Conservation (phyloP, 2,888 invertebrate species). For the Drosophila longiperda region DNA sequence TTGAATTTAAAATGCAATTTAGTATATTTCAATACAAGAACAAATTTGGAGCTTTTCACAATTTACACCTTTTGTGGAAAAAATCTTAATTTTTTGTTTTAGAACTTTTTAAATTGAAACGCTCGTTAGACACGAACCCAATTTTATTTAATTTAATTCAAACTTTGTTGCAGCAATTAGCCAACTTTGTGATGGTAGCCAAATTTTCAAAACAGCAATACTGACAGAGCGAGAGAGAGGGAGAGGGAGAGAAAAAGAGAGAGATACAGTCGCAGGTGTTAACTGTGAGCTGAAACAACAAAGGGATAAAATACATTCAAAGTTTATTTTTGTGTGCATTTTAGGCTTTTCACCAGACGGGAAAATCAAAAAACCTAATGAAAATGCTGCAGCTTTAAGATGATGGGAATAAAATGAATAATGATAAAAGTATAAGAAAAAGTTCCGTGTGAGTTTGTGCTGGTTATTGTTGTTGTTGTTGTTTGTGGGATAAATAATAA, state of each 20-base stretch:
- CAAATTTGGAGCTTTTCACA: background rate
- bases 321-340: slow-evolving; percentile 21
- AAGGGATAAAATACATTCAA: slow-evolving; percentile 27
- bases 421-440: slow-evolving; percentile 48
- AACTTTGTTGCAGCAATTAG: slow-evolving; percentile 43
- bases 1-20: background rate
- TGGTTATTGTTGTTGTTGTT: slow-evolving; percentile 8
- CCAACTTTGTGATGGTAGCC: slow-evolving; percentile 39
- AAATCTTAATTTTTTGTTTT: background rate
- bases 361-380: slow-evolving; percentile 36
- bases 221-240: background rate
- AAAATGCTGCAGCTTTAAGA: slow-evolving; percentile 33
- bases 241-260: background rate
- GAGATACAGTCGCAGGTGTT: slow-evolving; percentile 34
- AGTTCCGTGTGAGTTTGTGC: background rate
- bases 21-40: background rate
- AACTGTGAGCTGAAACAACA: slow-evolving; percentile 17
- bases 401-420: slow-evolving; percentile 51
- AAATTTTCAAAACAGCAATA: slow-evolving; percentile 7
- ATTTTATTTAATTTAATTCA: slow-evolving; percentile 6
- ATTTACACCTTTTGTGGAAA: background rate
- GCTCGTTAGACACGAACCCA: background rate
- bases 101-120: slow-evolving; percentile 1
- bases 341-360: slow-evolving; percentile 3
- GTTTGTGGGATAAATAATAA: slow-evolving; percentile 46